phyloP scores from a whole-genome alignment of 35 echinoderm and acorn worm genomes.

The Apostichopus parvimensis region DNA sequence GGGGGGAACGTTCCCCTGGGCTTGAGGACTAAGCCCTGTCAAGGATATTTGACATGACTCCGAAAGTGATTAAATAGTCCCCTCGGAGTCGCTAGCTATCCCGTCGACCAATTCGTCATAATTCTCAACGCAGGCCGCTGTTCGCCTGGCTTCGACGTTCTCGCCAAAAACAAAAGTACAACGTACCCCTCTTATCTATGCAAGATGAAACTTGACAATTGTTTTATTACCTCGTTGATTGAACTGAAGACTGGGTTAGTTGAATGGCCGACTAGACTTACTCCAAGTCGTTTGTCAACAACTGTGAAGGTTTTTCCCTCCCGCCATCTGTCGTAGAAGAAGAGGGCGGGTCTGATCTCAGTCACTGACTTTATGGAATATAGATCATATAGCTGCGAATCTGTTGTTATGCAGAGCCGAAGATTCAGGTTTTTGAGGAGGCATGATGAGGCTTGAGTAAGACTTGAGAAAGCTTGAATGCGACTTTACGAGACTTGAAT shows the following conservation, averaged over 20 bases:
- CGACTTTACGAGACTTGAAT: no score
- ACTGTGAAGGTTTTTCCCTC: no score
- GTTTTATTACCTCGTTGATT: not conserved
- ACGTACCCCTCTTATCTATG: not conserved
- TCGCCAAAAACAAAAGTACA: not conserved
- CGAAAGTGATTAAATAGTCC: slow-evolving; percentile 38
- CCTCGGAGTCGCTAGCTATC: not conserved
- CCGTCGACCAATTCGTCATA: not conserved
- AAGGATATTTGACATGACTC: slow-evolving; percentile 28
- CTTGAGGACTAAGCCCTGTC: not conserved
- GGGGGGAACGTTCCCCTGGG: not conserved
- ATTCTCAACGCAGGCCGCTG: slow-evolving; percentile 2
- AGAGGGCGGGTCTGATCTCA: no score
- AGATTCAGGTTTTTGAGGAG: no score
- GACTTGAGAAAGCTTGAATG: no score
- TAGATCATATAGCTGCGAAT: no score
- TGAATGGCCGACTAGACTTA: slow-evolving; percentile 4
- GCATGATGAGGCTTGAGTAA: no score
- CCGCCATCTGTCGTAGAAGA: no score
- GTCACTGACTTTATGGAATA: no score
- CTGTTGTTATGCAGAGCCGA: no score
- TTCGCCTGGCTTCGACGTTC: not conserved
- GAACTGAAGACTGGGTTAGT: not conserved
- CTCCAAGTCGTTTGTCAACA: not conserved
- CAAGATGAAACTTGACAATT: slow-evolving; percentile 15